phyloP scores from a whole-genome alignment of 2,113 vertebrate species.

The Neotoma lepida region DNA sequence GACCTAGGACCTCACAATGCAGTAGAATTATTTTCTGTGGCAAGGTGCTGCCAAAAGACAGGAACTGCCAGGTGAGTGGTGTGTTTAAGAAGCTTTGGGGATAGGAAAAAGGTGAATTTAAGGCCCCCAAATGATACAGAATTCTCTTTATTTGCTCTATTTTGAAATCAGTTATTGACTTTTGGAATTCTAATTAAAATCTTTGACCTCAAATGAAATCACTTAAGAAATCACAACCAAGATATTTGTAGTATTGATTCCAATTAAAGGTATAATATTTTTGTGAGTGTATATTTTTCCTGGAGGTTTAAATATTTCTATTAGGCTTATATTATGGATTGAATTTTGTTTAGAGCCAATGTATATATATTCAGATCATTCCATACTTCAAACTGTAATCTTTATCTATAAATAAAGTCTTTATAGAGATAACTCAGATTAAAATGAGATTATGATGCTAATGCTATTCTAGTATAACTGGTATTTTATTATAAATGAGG shows the following conservation, averaged over 20 bases:
- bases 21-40: neutral
- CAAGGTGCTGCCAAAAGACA: neutral
- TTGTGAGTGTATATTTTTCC: neutral
- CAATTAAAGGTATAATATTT: neutral
- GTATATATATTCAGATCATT: neutral
- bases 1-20: neutral
- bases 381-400: neutral
- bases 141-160: neutral
- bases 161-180: neutral
- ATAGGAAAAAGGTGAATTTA: neutral
- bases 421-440: neutral
- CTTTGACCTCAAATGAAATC: constrained; percentile 38
- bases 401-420: constrained; percentile 8
- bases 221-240: constrained; percentile 27
- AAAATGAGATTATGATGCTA: neutral
- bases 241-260: neutral
- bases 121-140: neutral
- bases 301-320: neutral
- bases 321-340: neutral
- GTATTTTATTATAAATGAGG: neutral
- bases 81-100: no score
- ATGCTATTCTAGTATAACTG: neutral
- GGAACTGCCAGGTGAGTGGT: neutral
- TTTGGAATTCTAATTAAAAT: constrained; percentile 23
- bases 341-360: neutral